Evolutionary conservation across 2,113 vertebrate genomes (phyloP).

Genomic region (Onychostoma macrolepis): DNA sequence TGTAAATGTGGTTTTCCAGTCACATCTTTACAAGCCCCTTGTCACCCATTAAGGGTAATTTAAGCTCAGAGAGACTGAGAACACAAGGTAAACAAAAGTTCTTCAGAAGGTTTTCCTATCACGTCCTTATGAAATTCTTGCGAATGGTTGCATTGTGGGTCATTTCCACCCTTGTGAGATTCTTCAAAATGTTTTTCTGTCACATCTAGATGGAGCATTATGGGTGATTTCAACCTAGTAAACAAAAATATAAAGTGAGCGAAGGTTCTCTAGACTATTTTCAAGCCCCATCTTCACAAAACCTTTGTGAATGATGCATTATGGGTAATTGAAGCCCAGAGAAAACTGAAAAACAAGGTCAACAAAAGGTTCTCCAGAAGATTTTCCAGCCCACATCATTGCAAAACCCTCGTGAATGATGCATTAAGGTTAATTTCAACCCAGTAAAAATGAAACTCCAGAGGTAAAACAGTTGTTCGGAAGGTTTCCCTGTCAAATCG

Average conservation of each 20-base stretch:
- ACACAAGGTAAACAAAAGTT: neutral
- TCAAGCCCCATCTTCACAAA: neutral
- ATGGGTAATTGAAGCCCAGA: neutral
- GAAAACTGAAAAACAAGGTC: no score
- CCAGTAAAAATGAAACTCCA: neutral
- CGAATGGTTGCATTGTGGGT: neutral
- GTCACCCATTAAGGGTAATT: neutral
- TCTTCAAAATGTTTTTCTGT: neutral
- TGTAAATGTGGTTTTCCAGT: neutral
- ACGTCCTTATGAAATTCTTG: neutral
- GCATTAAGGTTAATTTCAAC: neutral
- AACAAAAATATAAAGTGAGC: neutral
- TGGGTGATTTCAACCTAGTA: no score
- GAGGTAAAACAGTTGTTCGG: neutral
- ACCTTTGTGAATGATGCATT: neutral
- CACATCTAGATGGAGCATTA: no score
- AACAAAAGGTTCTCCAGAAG: no score
- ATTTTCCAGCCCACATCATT: no score
- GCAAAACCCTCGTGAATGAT: neutral
- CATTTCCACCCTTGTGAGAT: neutral
- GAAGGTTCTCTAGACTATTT: neutral
- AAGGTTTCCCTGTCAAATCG: neutral
- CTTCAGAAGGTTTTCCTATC: neutral
- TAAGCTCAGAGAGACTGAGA: neutral
- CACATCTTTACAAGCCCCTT: slow-evolving; percentile 4